phyloP scores from a whole-genome alignment of 2,888 invertebrate genomes.

The Linnaemya tessellans region DNA sequence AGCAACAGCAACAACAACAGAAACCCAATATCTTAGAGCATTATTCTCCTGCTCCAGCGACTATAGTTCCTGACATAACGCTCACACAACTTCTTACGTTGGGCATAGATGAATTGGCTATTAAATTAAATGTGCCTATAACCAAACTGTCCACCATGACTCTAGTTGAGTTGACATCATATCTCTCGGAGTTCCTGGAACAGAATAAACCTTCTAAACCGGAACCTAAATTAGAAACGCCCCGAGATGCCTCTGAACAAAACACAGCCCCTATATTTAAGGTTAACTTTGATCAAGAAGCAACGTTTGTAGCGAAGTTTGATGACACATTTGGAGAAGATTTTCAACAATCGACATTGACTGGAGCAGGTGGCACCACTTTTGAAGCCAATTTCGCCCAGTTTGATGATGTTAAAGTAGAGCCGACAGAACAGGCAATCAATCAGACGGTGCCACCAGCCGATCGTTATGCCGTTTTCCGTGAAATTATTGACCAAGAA shows the following conservation, averaged over 20 bases:
- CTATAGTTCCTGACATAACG: conserved; percentile 87
- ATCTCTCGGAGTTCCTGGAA: conserved; percentile 87
- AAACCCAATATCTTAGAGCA: conserved; percentile 55
- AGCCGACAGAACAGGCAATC: conserved; percentile 74
- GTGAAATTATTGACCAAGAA: conserved; percentile 92
- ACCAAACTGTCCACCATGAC: conserved; percentile 93
- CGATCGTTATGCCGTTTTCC: conserved; percentile 94
- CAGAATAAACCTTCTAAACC: conserved; percentile 78
- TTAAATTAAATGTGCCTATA: conserved; percentile 90
- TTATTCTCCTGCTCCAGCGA: conserved; percentile 43
- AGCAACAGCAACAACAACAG: conserved; percentile 45
- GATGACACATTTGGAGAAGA: conserved; percentile 87
- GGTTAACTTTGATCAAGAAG: conserved; percentile 82
- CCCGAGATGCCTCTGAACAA: conserved; percentile 48
- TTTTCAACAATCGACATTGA: conserved; percentile 67
- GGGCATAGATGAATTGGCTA: conserved; percentile 91
- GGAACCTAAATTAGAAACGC: conserved; percentile 67
- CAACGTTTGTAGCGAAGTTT: conserved; percentile 85
- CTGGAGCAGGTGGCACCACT: conserved; percentile 49
- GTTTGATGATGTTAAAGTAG: conserved; percentile 81
- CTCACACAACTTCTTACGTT: conserved; percentile 92
- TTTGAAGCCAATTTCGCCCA: conserved; percentile 89
- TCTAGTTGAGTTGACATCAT: conserved; percentile 92
- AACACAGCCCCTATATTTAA: conserved; percentile 79
- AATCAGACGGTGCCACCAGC: conserved; percentile 84